Conservation (phyloP, 2,113 vertebrate genomes). For the Cygnus atratus region DNA sequence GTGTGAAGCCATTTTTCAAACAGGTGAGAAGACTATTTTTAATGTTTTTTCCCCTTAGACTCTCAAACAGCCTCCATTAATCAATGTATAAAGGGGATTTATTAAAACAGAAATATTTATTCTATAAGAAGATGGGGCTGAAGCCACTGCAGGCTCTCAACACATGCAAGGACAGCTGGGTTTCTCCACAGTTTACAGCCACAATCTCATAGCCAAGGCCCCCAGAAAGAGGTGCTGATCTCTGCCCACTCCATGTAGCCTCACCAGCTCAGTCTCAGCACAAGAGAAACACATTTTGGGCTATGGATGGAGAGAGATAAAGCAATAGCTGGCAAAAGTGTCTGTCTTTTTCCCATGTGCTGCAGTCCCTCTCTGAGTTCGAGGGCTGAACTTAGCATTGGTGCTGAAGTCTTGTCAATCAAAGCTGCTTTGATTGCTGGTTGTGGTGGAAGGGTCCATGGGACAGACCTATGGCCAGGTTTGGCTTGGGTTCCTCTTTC, state of each 20-base stretch:
- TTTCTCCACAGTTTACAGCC: neutral
- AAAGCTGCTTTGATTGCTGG: neutral
- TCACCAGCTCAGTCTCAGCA: neutral
- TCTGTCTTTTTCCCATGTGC: neutral
- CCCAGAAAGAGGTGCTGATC: neutral
- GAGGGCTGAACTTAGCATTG: accelerated
- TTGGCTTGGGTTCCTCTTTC: neutral
- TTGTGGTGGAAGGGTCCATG: neutral
- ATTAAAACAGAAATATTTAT: conserved; percentile 1
- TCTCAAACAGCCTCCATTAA: conserved; percentile 29
- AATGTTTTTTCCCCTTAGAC: neutral
- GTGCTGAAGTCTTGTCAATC: neutral
- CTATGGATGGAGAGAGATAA: neutral
- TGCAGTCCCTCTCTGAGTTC: neutral
- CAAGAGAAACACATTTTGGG: neutral
- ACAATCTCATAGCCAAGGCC: neutral
- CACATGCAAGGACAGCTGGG: neutral
- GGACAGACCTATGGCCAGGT: neutral
- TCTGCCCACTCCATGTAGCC: neutral
- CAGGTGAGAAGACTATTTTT: neutral
- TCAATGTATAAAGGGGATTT: neutral
- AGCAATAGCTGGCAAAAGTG: neutral
- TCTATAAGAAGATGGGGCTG: neutral
- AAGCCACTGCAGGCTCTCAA: neutral
- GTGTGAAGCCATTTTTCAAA: conserved; percentile 59